phyloP scores from a whole-genome alignment of 2,797 vertebrate genomes.

The Macropodus opercularis region DNA sequence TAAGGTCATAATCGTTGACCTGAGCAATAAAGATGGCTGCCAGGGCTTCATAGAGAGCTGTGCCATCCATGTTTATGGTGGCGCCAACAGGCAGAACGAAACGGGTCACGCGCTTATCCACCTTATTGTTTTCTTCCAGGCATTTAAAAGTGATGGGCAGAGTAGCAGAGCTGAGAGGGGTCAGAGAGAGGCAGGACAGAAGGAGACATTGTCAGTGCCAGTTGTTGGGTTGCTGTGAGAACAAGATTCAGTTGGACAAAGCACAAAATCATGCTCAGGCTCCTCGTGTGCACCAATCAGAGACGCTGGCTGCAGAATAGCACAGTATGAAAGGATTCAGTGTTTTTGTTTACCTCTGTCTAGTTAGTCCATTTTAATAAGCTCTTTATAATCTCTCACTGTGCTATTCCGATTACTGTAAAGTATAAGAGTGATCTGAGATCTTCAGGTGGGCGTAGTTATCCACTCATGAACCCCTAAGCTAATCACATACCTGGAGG shows the following conservation, averaged over 20 bases:
- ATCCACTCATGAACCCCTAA: not conserved
- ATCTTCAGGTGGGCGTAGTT: too few relatives aligned
- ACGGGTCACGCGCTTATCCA: slow-evolving; percentile 86
- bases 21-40: slow-evolving; percentile 90
- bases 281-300: too few relatives aligned
- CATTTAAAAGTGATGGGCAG: slow-evolving; percentile 88
- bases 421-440: not conserved
- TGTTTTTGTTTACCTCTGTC: too few relatives aligned
- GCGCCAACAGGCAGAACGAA: slow-evolving; percentile 88
- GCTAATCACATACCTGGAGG: slow-evolving; percentile 78
- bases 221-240: not conserved
- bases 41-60: slow-evolving; percentile 86
- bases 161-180: slow-evolving; percentile 82
- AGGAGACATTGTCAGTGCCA: not conserved
- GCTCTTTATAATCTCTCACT: too few relatives aligned
- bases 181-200: not conserved
- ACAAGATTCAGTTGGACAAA: too few relatives aligned
- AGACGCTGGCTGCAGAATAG: too few relatives aligned
- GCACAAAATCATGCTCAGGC: too few relatives aligned
- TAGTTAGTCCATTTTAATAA: too few relatives aligned
- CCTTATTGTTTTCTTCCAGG: slow-evolving; percentile 86
- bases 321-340: too few relatives aligned
- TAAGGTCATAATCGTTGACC: slow-evolving; percentile 84
- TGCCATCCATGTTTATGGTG: slow-evolving; percentile 90
- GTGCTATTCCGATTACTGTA: too few relatives aligned